Conservation (phyloP, 2,888 invertebrate genomes). For the Neoascia interrupta region DNA sequence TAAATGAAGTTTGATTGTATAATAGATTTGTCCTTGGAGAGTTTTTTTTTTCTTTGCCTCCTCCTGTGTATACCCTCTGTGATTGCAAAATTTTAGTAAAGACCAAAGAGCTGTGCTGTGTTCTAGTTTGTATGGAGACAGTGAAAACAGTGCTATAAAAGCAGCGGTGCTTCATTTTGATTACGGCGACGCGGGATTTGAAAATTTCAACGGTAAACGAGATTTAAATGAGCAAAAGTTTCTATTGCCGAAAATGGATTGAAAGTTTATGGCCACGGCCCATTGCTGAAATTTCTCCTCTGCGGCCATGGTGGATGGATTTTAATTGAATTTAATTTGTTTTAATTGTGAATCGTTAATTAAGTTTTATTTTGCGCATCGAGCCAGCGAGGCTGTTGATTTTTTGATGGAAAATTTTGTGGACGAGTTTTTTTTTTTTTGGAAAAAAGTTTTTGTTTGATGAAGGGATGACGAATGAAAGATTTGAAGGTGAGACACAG, state of each 20-base stretch:
- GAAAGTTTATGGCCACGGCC: constrained; percentile 47
- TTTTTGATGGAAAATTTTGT: no score
- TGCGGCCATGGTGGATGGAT: constrained; percentile 5
- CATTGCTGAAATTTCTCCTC: neutral
- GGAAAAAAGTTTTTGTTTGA: no score
- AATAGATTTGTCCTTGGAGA: constrained; percentile 51
- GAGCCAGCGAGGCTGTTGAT: no score
- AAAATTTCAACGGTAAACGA: constrained; percentile 46
- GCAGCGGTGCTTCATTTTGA: constrained; percentile 54
- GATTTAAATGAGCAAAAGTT: constrained; percentile 64
- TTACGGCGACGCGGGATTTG: constrained; percentile 37
- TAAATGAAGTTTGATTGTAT: constrained; percentile 61
- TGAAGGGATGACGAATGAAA: no score
- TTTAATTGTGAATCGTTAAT: constrained; percentile 60
- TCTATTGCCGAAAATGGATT: constrained; percentile 48
- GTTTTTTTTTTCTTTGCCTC: neutral
- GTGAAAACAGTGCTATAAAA: constrained; percentile 46
- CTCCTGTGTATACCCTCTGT: no score
- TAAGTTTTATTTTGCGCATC: constrained; percentile 28
- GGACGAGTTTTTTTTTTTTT: no score
- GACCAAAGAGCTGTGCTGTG: no score
- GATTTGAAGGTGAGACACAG: no score
- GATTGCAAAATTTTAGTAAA: no score
- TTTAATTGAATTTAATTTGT: constrained; percentile 68
- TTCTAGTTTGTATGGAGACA: no score